phyloP scores from a whole-genome alignment of 1,140 invertebrate genomes.

The Heliconius himera region DNA sequence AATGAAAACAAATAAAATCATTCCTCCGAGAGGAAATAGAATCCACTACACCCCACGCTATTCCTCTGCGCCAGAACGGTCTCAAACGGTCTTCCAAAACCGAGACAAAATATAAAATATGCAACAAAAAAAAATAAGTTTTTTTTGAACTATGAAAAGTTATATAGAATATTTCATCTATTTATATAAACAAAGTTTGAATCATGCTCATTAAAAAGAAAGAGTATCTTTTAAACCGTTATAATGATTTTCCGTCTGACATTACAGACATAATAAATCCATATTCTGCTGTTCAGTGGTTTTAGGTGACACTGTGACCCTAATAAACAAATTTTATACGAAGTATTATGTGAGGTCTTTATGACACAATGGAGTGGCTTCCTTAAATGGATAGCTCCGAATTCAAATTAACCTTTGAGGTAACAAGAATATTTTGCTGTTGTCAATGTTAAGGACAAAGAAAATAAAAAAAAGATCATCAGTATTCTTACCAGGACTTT shows the following conservation, averaged over 20 bases:
- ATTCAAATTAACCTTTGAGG: background rate
- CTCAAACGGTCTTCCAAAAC: too few species aligned
- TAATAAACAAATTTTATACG: background rate
- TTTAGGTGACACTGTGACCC: conserved; percentile 1
- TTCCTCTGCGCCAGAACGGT: too few species aligned
- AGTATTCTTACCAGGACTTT: too few species aligned
- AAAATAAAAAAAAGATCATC: too few species aligned
- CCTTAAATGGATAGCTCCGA: background rate
- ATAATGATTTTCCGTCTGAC: background rate
- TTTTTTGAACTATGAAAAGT: background rate
- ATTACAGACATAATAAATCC: background rate
- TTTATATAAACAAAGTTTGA: background rate
- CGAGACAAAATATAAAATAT: too few species aligned
- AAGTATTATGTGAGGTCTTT: background rate
- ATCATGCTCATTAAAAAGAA: background rate
- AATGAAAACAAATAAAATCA: too few species aligned
- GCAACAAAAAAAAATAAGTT: background rate
- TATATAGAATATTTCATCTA: background rate
- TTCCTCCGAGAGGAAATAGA: too few species aligned
- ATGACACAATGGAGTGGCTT: background rate
- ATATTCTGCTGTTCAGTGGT: background rate
- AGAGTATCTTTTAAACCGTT: background rate
- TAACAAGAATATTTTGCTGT: too few species aligned
- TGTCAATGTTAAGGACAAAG: too few species aligned
- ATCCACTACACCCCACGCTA: too few species aligned